A percentile compares a stretch with the other conserved stretches of the same genome.
Conservation (phyloP, 2,113 vertebrate species). For the Chaetodon auriga region DNA sequence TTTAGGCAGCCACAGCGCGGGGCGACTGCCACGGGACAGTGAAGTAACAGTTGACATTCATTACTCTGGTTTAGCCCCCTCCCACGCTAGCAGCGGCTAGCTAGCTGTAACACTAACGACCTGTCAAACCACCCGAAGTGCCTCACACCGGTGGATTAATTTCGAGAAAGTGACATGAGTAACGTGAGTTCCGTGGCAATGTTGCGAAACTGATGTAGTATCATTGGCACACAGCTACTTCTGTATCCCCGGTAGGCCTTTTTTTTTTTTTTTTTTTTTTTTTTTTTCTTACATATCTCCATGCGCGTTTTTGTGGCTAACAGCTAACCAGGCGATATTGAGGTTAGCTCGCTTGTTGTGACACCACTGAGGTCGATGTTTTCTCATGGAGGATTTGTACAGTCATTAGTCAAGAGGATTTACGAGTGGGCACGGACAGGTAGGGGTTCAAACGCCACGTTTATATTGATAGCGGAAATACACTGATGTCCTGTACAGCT, state of each 20-base stretch:
- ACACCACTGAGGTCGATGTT: conserved; percentile 58
- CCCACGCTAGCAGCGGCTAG: conserved; percentile 26
- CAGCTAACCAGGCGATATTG: background rate
- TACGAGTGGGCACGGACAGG: conserved; percentile 68
- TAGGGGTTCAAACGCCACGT: conserved; percentile 21
- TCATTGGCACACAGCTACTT: background rate
- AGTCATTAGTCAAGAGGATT: conserved; percentile 56
- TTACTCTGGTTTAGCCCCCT: background rate
- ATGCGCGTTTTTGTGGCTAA: background rate
- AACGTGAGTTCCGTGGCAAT: background rate
- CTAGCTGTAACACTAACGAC: background rate
- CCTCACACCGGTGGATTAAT: background rate
- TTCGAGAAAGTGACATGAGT: background rate
- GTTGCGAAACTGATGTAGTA: conserved; percentile 51
- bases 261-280: background rate
- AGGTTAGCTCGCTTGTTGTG: background rate
- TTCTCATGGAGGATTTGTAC: conserved; percentile 57
- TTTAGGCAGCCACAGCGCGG: background rate
- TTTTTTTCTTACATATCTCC: background rate
- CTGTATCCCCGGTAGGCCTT: conserved; percentile 29
- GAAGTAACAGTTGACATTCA: background rate
- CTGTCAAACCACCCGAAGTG: conserved; percentile 48
- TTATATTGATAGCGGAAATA: background rate
- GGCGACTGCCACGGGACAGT: no score
- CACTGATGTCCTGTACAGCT: background rate